Evolutionary conservation across 2,888 invertebrate genomes (phyloP).

Genomic region (Gandaritis pyraliata): DNA sequence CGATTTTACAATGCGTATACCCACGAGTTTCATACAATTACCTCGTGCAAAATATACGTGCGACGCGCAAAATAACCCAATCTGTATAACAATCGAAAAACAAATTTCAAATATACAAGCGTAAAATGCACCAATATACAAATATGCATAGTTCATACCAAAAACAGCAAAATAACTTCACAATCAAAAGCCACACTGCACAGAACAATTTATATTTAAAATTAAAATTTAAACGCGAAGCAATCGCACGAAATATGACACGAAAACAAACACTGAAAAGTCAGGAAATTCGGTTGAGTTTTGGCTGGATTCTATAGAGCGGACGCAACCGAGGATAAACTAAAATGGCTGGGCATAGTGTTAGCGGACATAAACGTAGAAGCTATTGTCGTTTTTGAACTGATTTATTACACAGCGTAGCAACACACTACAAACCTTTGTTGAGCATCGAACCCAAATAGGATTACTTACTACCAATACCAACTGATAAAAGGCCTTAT

Average conservation of each 20-base stretch:
- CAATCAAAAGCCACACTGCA: constrained; percentile 24
- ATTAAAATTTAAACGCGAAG: constrained; percentile 39
- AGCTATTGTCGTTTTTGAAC: too few relatives aligned
- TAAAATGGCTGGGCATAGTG: constrained; percentile 19
- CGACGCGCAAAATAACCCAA: too few relatives aligned
- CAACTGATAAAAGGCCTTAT: too few relatives aligned
- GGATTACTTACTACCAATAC: too few relatives aligned
- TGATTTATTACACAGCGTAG: too few relatives aligned
- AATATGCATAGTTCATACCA: neutral
- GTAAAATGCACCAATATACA: neutral
- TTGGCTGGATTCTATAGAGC: constrained; percentile 55
- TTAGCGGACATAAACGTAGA: constrained; percentile 8
- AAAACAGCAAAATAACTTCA: constrained; percentile 14
- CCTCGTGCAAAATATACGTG: too few relatives aligned
- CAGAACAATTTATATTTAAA: constrained; percentile 32
- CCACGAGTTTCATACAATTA: too few relatives aligned
- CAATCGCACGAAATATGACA: constrained; percentile 50
- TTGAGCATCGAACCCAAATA: too few relatives aligned
- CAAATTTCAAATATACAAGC: too few relatives aligned
- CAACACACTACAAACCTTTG: too few relatives aligned
- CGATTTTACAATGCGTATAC: too few relatives aligned
- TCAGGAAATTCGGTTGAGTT: constrained; percentile 51
- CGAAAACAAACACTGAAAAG: constrained; percentile 55
- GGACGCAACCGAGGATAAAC: constrained; percentile 36
- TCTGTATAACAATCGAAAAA: too few relatives aligned